Percentiles rank a stretch among this genome's conserved stretches.
Evolutionary conservation across 2,113 vertebrate species (phyloP).

Genomic region (Zeus faber): DNA sequence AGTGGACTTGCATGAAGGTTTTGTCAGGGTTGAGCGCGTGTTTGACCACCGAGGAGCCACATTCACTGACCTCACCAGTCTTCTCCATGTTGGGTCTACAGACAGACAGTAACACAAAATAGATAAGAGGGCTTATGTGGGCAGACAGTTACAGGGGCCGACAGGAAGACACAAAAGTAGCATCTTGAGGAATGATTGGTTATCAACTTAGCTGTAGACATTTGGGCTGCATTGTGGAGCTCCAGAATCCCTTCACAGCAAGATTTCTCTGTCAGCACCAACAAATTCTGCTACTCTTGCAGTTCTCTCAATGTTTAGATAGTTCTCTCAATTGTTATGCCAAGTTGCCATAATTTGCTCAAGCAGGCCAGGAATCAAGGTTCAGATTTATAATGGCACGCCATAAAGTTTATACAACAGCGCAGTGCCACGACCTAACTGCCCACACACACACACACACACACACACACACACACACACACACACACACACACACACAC

Average conservation of each 20-base stretch:
- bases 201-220: too few species aligned
- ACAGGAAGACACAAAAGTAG: constrained; percentile 15
- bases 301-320: constrained; percentile 31
- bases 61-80: constrained; percentile 83
- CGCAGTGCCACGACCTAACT: constrained; percentile 40
- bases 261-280: constrained; percentile 47
- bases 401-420: constrained; percentile 64
- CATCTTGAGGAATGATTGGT: not conserved
- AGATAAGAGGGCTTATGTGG: constrained; percentile 16
- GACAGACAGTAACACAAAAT: constrained; percentile 16
- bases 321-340: constrained; percentile 34
- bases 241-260: constrained; percentile 32
- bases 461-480: constrained; percentile 40
- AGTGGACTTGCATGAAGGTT: constrained; percentile 95
- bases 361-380: constrained; percentile 55
- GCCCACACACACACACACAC: constrained; percentile 28
- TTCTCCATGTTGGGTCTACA: constrained; percentile 88
- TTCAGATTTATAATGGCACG: constrained; percentile 60
- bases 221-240: too few species aligned
- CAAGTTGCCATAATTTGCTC: constrained; percentile 44
- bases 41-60: constrained; percentile 86
- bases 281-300: constrained; percentile 44
- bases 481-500: constrained; percentile 32
- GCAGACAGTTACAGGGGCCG: constrained; percentile 15
- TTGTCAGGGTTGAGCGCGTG: constrained; percentile 94